phyloP scores from a whole-genome alignment of 1,140 invertebrate species.

The Drosophila quadrilineata region DNA sequence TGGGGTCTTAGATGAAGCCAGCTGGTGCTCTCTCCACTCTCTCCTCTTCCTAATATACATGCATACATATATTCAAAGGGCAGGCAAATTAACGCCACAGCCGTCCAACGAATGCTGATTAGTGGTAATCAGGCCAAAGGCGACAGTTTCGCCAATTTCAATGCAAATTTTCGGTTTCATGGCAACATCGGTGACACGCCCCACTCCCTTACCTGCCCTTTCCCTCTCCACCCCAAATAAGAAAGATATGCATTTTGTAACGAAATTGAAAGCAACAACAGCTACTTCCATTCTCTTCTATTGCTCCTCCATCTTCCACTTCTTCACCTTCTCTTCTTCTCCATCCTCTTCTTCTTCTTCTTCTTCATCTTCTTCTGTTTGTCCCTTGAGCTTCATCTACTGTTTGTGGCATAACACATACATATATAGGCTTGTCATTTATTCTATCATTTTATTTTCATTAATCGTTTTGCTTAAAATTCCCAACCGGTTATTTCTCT shows the following conservation, averaged over 20 bases:
- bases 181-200: too few species aligned
- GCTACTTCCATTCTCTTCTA: not conserved
- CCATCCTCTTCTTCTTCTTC: not conserved
- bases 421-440: too few species aligned
- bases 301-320: not conserved
- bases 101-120: conserved; percentile 36
- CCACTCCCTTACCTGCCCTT: too few species aligned
- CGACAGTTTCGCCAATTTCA: conserved; percentile 46
- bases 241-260: conserved; percentile 42
- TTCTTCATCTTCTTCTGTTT: not conserved
- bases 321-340: not conserved
- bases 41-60: too few species aligned
- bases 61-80: too few species aligned
- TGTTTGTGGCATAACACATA: conserved; percentile 3
- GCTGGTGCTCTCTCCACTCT: too few species aligned
- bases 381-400: conserved; percentile 16
- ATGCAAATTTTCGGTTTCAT: conserved; percentile 60
- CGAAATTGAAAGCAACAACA: conserved; percentile 23
- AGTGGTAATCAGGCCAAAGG: conserved; percentile 47
- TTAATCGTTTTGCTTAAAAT: too few species aligned
- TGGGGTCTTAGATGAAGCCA: too few species aligned
- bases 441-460: too few species aligned
- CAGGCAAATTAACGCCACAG: conserved; percentile 19
- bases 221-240: too few species aligned
- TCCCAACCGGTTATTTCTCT: too few species aligned